Base-by-base conservation (phyloP, 2,113 vertebrate species). In the Erinaceus europaeus region DNA sequence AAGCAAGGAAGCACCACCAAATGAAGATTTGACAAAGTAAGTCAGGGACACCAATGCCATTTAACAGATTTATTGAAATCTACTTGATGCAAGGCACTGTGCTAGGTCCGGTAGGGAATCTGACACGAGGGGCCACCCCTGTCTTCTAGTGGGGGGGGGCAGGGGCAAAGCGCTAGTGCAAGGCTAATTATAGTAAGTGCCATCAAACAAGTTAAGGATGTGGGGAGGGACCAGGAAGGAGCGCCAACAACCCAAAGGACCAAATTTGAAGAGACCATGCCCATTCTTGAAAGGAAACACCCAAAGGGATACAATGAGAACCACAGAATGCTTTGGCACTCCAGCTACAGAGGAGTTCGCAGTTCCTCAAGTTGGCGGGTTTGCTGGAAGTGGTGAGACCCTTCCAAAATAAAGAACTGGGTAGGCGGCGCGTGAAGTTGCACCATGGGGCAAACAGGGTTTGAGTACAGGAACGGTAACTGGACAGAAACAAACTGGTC, bases 51-150 rank as follows among this genome's bases (percentile, higher is more conserved):
- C 36, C 68, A 32, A 84, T 53, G 59, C 77, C 84, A 84, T 71
- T 87, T 79, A 78, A 94, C 89, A 87, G 83, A 90, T 95, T 95
- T 95, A 95, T 94, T 95, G 89, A 95, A 94, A 84, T 83, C 93
- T 95, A 91, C 87, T 73, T 6, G 42, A 84, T 91, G 93, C 94
- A 95, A 95, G 95, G 95, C 95, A 95, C 95, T 95, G 92, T 94
- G 93, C 93, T 94, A 89, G 92, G 77, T 94, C 81, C 81, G 92
- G 92, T 71, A 81, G 90, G 89, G 53, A 84, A n/a, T 80, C 59
- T 73, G 75, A 93, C 72, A 73, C 5, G 67, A 91, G 84, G 81
- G 86, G 71, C 36, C 84, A 61, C 86, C 86, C 83, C 93, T 95
- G 93, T 86, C 92, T 94, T 91, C 91, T 89, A 91, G 94, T 94